A percentile compares a stretch with the other conserved stretches of the same genome.
Evolutionary conservation across 2,113 vertebrate species (phyloP).

Genomic region (Synodontis membranacea): DNA sequence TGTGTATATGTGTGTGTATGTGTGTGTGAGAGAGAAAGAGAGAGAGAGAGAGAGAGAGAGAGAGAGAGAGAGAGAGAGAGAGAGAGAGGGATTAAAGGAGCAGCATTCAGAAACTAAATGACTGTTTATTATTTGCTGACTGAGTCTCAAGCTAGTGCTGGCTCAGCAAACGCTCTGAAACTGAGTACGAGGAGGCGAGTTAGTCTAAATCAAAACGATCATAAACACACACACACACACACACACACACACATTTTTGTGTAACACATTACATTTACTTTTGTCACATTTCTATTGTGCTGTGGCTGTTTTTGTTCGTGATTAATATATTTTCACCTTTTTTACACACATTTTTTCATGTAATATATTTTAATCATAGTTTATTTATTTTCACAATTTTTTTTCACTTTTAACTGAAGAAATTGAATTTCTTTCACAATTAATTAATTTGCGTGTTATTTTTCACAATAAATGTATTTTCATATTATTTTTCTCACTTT

Average conservation of each 20-base stretch:
- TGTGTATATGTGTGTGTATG: not conserved
- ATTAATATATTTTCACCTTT: not conserved
- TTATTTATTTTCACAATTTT: too few species aligned
- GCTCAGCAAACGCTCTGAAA: not conserved
- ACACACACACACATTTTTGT: slow-evolving; percentile 1
- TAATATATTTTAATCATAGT: too few species aligned
- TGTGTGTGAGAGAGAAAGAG: fast-evolving
- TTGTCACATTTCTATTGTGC: not conserved
- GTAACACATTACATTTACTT: not conserved
- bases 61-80: too few species aligned
- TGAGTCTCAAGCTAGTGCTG: not conserved
- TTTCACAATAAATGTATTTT: not conserved
- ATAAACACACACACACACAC: not conserved
- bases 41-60: too few species aligned
- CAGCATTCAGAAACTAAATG: not conserved
- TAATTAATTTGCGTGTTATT: too few species aligned
- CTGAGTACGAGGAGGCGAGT: not conserved
- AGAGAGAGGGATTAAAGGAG: not conserved
- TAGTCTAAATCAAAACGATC: not conserved
- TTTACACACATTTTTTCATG: not conserved
- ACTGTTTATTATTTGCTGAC: not conserved
- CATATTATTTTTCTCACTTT: not conserved
- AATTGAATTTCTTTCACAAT: too few species aligned
- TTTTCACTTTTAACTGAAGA: too few species aligned
- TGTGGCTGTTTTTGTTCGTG: not conserved